Evolutionary conservation across 2,113 vertebrate genomes (phyloP).

Genomic region (Hemiprocne comata): DNA sequence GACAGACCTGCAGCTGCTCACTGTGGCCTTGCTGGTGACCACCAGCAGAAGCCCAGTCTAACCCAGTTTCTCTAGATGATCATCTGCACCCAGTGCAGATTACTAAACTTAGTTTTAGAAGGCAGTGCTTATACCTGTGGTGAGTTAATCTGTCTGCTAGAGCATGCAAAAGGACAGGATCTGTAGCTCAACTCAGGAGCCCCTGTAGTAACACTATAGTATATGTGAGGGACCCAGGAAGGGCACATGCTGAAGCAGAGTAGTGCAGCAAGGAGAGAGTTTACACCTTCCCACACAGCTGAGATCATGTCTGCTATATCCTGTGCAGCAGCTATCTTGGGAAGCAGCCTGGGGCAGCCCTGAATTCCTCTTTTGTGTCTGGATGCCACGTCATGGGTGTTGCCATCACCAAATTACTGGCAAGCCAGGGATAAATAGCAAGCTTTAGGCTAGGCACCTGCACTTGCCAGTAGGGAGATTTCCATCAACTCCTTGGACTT

Average conservation of each 20-base stretch:
- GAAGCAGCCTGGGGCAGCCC: not conserved
- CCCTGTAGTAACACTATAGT: not conserved
- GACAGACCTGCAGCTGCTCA: not conserved
- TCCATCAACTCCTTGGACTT: not conserved
- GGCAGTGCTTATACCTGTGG: not conserved
- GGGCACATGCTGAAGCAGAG: not conserved
- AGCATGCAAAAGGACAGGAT: not conserved
- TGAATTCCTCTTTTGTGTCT: conserved; percentile 38
- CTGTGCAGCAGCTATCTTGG: conserved; percentile 3
- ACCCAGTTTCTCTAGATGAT: not conserved
- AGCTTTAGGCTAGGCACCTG: conserved; percentile 17
- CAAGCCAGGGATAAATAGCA: not conserved
- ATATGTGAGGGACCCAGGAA: not conserved
- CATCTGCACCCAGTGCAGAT: not conserved
- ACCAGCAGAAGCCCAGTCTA: not conserved
- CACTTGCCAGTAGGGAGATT: not conserved
- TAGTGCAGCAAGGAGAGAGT: not conserved
- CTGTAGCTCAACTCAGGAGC: not conserved
- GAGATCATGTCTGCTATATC: conserved; percentile 44
- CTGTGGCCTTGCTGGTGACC: not conserved
- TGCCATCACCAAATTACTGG: not conserved
- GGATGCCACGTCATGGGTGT: not conserved
- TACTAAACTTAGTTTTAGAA: not conserved
- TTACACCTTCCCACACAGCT: conserved; percentile 31
- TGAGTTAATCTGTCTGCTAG: not conserved